Evolutionary conservation across 2,888 invertebrate species (phyloP).

Genomic region (Platycheirus rosarum): DNA sequence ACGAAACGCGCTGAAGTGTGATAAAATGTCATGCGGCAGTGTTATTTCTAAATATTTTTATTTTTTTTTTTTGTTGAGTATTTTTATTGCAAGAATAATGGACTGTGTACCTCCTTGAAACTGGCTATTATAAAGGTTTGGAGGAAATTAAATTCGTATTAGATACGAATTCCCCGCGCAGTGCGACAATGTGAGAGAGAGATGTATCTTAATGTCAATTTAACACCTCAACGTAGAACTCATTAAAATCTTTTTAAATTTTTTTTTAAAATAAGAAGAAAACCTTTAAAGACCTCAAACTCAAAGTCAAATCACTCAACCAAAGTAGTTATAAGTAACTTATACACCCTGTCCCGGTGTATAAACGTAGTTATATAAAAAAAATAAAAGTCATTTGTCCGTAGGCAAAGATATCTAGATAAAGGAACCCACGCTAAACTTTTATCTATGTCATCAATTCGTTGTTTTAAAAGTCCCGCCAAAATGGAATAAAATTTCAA

Average conservation of each 20-base stretch:
- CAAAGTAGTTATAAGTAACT: constrained; percentile 37
- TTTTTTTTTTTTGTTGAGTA: constrained; percentile 5
- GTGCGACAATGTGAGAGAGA: constrained; percentile 24
- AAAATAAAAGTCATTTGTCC: constrained; percentile 53
- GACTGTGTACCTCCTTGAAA: constrained; percentile 46
- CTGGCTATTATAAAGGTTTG: constrained; percentile 38
- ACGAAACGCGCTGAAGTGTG: constrained; percentile 71
- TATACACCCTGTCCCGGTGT: constrained; percentile 25
- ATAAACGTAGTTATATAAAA: constrained; percentile 18
- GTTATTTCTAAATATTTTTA: constrained; percentile 38
- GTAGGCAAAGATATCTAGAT: constrained; percentile 54
- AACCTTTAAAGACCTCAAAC: constrained; percentile 13
- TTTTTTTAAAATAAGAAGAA: constrained; percentile 8
- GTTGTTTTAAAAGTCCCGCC: constrained; percentile 69
- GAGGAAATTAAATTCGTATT: constrained; percentile 69
- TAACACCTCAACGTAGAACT: constrained; percentile 65
- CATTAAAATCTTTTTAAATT: constrained; percentile 60
- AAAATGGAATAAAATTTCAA: constrained; percentile 71
- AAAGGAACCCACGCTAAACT: constrained; percentile 72
- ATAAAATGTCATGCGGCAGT: constrained; percentile 70
- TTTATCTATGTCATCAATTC: constrained; percentile 74
- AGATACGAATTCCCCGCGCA: constrained; percentile 29
- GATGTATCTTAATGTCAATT: constrained; percentile 66
- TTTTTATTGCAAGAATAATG: constrained; percentile 25
- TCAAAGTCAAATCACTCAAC: constrained; percentile 59